Conservation (phyloP, 1,140 invertebrate genomes). For the Asobara japonica region DNA sequence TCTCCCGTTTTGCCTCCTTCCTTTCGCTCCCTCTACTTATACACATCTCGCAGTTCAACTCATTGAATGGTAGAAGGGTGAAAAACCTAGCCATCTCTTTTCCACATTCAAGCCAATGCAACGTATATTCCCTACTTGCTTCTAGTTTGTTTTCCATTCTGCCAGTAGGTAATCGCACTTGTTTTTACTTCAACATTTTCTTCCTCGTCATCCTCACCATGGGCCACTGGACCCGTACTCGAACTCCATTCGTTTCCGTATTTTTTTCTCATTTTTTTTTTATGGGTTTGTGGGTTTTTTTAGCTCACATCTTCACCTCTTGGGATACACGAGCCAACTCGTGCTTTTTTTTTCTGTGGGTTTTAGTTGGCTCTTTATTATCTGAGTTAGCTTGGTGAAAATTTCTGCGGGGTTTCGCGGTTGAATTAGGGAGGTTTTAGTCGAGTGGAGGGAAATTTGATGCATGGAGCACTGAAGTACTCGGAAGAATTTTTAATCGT, state of each 20-base stretch:
- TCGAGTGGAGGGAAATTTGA: no score
- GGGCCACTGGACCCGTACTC: slow-evolving; percentile 25
- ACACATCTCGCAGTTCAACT: neutral
- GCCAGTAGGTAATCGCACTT: slow-evolving; percentile 59
- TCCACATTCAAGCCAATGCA: neutral
- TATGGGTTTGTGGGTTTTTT: neutral
- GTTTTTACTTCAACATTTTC: slow-evolving; percentile 50
- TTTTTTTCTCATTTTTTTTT: slow-evolving; percentile 45
- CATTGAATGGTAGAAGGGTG: neutral
- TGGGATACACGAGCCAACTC: slow-evolving; percentile 1
- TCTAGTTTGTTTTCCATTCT: slow-evolving; percentile 58
- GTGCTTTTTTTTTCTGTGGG: neutral
- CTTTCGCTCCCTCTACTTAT: neutral
- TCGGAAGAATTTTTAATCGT: no score
- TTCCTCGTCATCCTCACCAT: slow-evolving; percentile 35
- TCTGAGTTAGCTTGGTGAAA: no score
- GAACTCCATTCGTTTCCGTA: slow-evolving; percentile 47
- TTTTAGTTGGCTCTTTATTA: neutral
- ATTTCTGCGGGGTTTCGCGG: no score
- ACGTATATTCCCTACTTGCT: slow-evolving; percentile 24
- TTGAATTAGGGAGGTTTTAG: no score
- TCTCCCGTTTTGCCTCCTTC: slow-evolving; percentile 38
- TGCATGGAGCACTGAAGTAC: no score
- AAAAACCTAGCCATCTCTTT: neutral
- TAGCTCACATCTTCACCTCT: neutral